These are phyloP conservation scores for Aplidium turbinatum DNA, from an alignment of 23 tunicate genomes.

Conservation along the genomic window DNA sequence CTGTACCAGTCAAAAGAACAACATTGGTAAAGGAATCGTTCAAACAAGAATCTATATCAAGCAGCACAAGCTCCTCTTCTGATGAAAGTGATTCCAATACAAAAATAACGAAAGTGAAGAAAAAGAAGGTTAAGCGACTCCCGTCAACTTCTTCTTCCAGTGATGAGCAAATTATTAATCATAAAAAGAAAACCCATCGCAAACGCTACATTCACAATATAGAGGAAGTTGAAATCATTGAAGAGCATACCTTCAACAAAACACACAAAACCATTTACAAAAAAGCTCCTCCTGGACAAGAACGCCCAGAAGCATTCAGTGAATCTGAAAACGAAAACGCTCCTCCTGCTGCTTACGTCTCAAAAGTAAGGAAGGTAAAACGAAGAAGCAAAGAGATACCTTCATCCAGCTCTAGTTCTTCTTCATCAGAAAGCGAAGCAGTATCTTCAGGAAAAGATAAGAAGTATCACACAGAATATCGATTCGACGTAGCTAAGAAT, in stretches of 20 bases:
- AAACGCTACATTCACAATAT: conserved; percentile 31
- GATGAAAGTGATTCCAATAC: no score
- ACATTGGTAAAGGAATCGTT: no score
- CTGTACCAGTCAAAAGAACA: no score
- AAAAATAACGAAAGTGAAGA: no score
- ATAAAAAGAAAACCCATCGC: conserved; percentile 32
- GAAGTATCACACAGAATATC: conserved; percentile 39
- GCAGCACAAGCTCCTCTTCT: no score
- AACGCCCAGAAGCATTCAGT: background rate
- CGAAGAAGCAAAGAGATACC: background rate
- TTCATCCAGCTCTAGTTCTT: conserved; percentile 12
- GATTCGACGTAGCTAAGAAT: conserved; percentile 42
- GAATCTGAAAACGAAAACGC: background rate
- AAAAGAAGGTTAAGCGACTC: no score
- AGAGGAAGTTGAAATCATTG: conserved; percentile 44
- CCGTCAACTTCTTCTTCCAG: conserved; percentile 7
- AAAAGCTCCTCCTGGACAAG: background rate
- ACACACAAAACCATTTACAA: conserved; percentile 33
- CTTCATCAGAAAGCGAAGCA: conserved; percentile 25
- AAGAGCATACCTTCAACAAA: conserved; percentile 35
- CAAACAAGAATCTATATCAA: no score
- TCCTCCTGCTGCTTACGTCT: background rate
- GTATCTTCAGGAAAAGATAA: background rate
- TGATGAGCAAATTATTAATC: conserved; percentile 25
- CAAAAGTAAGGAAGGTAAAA: conserved; percentile 5